These are phyloP conservation scores for Drosophila subquinaria DNA, from an alignment of 2,888 invertebrate genomes.

Conservation along the genomic window DNA sequence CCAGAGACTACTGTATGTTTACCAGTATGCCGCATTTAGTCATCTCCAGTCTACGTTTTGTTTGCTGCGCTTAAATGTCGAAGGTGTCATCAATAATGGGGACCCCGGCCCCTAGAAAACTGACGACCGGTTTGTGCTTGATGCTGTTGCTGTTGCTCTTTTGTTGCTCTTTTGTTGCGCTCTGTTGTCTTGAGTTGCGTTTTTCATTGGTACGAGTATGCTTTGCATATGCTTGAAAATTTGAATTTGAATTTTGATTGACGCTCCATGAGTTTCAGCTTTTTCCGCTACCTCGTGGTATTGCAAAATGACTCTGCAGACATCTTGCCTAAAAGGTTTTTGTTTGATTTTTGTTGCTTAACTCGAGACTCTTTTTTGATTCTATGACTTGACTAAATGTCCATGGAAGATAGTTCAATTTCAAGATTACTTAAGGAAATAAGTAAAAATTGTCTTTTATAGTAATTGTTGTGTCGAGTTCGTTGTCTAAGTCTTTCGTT, in stretches of 20 bases:
- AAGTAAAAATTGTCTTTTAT: background rate
- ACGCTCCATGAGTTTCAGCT: slow-evolving; percentile 51
- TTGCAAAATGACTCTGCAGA: slow-evolving; percentile 62
- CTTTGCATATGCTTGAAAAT: slow-evolving; percentile 62
- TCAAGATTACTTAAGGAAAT: background rate
- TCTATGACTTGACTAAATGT: background rate
- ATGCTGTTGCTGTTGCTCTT: slow-evolving; percentile 38
- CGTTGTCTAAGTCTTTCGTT: slow-evolving; percentile 48
- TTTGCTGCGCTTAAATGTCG: slow-evolving; percentile 69
- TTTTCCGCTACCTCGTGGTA: slow-evolving; percentile 46
- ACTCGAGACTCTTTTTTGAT: slow-evolving; percentile 9
- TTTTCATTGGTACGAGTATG: slow-evolving; percentile 47
- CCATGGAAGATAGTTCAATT: background rate
- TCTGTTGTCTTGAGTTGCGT: slow-evolving; percentile 39
- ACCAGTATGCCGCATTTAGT: slow-evolving; percentile 58
- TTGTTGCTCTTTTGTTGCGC: slow-evolving; percentile 35
- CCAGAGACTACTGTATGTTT: slow-evolving; percentile 42
- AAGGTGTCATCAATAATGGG: slow-evolving; percentile 78
- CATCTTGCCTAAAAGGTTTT: slow-evolving; percentile 32
- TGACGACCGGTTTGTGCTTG: slow-evolving; percentile 52
- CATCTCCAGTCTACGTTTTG: slow-evolving; percentile 50
- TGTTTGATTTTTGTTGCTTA: slow-evolving; percentile 40
- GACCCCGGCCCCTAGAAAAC: slow-evolving; percentile 10
- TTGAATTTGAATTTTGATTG: slow-evolving; percentile 71
- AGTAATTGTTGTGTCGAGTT: slow-evolving; percentile 15